These are phyloP conservation scores for Coptodon bakossiorum DNA, from an alignment of 2,113 vertebrate species.

Conservation along the genomic window DNA sequence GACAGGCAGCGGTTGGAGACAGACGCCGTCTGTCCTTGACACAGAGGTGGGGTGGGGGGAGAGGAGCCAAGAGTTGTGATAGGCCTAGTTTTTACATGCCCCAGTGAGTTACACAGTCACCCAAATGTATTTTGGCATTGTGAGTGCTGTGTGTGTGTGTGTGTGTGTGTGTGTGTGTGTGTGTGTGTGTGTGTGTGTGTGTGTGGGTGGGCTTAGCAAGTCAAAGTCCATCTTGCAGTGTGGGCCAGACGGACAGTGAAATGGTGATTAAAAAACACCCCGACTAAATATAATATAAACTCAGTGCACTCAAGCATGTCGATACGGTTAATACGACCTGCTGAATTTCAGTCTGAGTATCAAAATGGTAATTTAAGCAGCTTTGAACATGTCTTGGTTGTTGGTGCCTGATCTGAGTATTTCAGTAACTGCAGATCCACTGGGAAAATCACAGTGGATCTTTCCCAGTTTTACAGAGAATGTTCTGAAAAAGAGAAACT, in stretches of 20 bases:
- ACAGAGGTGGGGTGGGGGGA: not conserved
- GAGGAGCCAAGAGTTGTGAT: slow-evolving; percentile 5
- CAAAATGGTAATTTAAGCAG: not conserved
- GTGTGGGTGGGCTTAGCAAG: not conserved
- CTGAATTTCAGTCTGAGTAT: not conserved
- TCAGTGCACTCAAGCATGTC: not conserved
- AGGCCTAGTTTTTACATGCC: slow-evolving; percentile 31
- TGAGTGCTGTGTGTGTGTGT: not conserved
- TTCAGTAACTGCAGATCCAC: not conserved
- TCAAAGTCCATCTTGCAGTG: not conserved
- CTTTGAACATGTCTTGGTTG: not conserved
- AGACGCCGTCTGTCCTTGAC: slow-evolving; percentile 37
- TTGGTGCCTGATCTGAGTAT: not conserved
- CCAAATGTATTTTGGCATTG: slow-evolving; percentile 35
- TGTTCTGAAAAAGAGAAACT: not conserved
- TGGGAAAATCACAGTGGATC: not conserved
- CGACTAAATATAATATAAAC: not conserved
- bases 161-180: not conserved
- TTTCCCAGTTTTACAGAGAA: not conserved
- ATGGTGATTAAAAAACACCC: not conserved
- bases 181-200: not conserved
- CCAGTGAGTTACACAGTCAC: slow-evolving; percentile 43
- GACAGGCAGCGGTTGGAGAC: slow-evolving; percentile 6
- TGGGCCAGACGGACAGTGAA: not conserved
- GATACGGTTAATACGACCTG: not conserved